Conservation (phyloP, 2,113 vertebrate genomes). For the Mustela lutreola region DNA sequence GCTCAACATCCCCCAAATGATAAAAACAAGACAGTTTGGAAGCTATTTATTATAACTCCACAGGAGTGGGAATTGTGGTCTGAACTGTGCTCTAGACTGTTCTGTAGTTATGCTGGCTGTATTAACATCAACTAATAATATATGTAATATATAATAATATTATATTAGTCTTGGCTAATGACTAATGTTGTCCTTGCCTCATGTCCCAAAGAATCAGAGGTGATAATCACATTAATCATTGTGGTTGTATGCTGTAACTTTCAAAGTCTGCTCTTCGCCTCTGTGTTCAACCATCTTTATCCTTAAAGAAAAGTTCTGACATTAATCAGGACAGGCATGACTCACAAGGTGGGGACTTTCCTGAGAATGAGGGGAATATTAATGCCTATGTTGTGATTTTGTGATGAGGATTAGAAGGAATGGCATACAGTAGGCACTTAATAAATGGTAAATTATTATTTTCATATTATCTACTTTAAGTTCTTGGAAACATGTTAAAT, state of each 20-base stretch:
- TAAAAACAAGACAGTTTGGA: not conserved
- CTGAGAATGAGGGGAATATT: not conserved
- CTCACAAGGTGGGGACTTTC: rapidly evolving
- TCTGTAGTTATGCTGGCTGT: not conserved
- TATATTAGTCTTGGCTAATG: not conserved
- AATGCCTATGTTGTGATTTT: not conserved
- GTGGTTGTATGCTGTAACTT: not conserved
- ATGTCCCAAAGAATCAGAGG: not conserved
- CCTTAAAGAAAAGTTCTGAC: not conserved
- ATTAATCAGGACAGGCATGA: rapidly evolving
- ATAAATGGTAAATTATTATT: not conserved
- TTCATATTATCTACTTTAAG: not conserved
- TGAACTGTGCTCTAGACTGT: not conserved
- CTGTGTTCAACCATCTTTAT: not conserved
- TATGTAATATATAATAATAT: too few species aligned
- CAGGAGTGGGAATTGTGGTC: not conserved
- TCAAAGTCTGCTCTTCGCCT: not conserved
- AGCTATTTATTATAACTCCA: not conserved
- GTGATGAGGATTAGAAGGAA: not conserved
- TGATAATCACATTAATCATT: not conserved
- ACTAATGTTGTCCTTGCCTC: not conserved
- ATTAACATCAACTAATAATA: not conserved
- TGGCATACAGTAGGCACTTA: not conserved
- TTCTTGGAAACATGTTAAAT: not conserved
- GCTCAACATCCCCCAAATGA: not conserved